phyloP scores from a whole-genome alignment of 2,888 invertebrate species.

The Drosophila macrothrix region DNA sequence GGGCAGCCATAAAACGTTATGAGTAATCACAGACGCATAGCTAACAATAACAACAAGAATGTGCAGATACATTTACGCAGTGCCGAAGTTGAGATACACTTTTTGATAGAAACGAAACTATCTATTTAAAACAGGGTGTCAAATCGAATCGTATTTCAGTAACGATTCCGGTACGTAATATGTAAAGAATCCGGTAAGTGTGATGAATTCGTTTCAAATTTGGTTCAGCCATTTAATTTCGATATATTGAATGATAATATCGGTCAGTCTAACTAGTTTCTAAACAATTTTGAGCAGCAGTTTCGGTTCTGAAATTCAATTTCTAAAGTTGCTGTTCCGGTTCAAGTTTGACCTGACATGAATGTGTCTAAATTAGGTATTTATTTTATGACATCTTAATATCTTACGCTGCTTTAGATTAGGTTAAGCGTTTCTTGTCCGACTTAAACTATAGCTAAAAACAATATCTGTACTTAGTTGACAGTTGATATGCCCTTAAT shows the following conservation, averaged over 20 bases:
- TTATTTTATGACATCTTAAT: not conserved
- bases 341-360: not conserved
- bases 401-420: not conserved
- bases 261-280: not conserved
- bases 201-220: not conserved
- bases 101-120: not conserved
- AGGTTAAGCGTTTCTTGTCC: not conserved
- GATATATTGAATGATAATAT: not conserved
- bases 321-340: not conserved
- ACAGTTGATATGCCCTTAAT: not conserved
- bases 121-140: not conserved
- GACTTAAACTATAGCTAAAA: not conserved
- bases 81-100: constrained; percentile 17
- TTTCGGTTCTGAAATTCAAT: not conserved
- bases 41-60: constrained; percentile 41
- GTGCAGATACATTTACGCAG: not conserved
- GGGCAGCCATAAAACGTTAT: constrained; percentile 56
- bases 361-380: not conserved
- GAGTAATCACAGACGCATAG: constrained; percentile 77
- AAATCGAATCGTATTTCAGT: not conserved
- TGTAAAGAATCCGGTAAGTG: not conserved
- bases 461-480: not conserved
- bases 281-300: not conserved
- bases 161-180: not conserved
- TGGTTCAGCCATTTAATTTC: not conserved